phyloP scores from a whole-genome alignment of 2,113 vertebrate genomes.

The Gallinago media region DNA sequence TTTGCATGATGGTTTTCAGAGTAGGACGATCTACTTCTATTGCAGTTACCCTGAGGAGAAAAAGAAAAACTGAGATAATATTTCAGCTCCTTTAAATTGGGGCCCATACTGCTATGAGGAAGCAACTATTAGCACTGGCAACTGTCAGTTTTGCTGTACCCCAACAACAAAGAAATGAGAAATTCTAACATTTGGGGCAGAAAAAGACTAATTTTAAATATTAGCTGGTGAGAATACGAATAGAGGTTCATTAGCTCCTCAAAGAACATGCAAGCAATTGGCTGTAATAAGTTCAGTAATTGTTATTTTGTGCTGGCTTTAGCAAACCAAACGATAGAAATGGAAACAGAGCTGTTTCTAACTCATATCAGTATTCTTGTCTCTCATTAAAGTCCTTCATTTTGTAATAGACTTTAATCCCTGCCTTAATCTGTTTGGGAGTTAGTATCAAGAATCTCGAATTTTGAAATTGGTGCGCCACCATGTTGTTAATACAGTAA shows the following conservation, averaged over 20 bases:
- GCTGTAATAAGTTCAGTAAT: slow-evolving; percentile 27
- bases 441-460: slow-evolving; percentile 28
- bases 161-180: slow-evolving; percentile 45
- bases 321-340: slow-evolving; percentile 27
- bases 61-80: slow-evolving; percentile 28
- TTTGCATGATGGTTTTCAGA: slow-evolving; percentile 56
- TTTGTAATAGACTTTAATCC: slow-evolving; percentile 70
- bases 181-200: slow-evolving; percentile 37
- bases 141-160: slow-evolving; percentile 48
- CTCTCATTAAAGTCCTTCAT: slow-evolving; percentile 49
- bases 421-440: slow-evolving; percentile 68
- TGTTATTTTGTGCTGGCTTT: slow-evolving; percentile 47
- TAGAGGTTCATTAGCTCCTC: slow-evolving; percentile 44
- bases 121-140: neutral
- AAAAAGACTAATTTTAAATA: slow-evolving; percentile 53
- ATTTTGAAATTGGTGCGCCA: slow-evolving; percentile 22
- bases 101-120: neutral
- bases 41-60: slow-evolving; percentile 38
- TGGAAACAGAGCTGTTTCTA: slow-evolving; percentile 44
- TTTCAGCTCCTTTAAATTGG: slow-evolving; percentile 33
- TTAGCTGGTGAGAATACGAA: slow-evolving; percentile 48
- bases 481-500: slow-evolving; percentile 32
- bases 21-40: slow-evolving; percentile 31
- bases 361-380: slow-evolving; percentile 47
- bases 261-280: neutral